Percentiles rank a stretch among this genome's conserved stretches.
Evolutionary conservation across 2,888 invertebrate genomes (phyloP).

Genomic region (Drosophila atripex): DNA sequence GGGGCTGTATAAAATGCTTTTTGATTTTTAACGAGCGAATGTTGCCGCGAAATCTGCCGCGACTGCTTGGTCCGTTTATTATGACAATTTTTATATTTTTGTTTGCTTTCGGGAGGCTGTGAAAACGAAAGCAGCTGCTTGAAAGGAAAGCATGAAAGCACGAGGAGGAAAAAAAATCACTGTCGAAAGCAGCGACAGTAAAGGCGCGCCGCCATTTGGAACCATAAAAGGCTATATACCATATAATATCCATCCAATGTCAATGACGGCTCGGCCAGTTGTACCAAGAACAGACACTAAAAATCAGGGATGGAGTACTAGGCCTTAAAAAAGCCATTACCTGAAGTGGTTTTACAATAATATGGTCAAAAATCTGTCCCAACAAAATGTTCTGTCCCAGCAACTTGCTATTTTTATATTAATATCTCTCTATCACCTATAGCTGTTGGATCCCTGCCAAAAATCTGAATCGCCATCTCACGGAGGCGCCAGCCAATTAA

Average conservation of each 20-base stretch:
- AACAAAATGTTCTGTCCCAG: not conserved
- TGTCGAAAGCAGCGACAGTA: constrained; percentile 28
- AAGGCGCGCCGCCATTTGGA: constrained; percentile 59
- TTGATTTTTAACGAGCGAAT: constrained; percentile 71
- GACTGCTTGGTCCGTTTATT: constrained; percentile 60
- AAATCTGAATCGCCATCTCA: constrained; percentile 10
- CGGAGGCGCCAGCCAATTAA: constrained; percentile 53
- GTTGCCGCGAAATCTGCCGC: constrained; percentile 32
- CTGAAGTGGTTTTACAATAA: not conserved
- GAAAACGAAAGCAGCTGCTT: constrained; percentile 61
- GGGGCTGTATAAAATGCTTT: constrained; percentile 56
- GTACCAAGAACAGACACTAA: constrained; percentile 17
- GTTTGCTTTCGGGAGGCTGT: constrained; percentile 50
- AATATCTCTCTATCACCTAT: not conserved
- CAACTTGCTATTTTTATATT: not conserved
- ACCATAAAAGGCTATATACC: constrained; percentile 66
- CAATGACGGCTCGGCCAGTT: constrained; percentile 62
- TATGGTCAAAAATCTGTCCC: not conserved
- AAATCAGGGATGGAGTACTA: constrained; percentile 7
- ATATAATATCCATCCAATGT: constrained; percentile 59
- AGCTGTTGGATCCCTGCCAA: constrained; percentile 7
- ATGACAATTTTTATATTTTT: constrained; percentile 66
- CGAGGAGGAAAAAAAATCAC: not conserved
- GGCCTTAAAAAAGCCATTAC: not conserved
- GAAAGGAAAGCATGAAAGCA: constrained; percentile 33